Percentiles rank a stretch among this genome's conserved stretches.
phyloP scores from a whole-genome alignment of 2,797 vertebrate species.

The Coccyzus lansbergi region DNA sequence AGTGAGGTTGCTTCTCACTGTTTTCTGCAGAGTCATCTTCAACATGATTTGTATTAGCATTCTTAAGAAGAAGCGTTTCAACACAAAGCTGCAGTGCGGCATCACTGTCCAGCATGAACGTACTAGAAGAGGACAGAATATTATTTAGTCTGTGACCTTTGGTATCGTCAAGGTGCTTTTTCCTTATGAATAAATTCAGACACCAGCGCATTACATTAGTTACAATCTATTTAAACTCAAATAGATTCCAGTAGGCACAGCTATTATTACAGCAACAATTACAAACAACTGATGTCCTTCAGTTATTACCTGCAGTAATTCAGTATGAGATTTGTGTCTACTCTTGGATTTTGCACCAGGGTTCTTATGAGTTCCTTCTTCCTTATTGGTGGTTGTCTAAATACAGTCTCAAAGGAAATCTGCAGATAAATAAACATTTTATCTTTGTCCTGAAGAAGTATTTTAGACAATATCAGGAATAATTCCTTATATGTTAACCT shows the following conservation, averaged over 20 bases:
- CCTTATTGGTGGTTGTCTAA: constrained; percentile 84
- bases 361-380: constrained; percentile 88
- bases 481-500: neutral
- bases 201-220: neutral
- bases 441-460: neutral
- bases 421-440: constrained; percentile 63
- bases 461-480: neutral
- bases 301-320: constrained; percentile 89
- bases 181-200: neutral
- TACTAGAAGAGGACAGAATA: constrained; percentile 67
- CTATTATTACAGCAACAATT: neutral
- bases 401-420: constrained; percentile 94
- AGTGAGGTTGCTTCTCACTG: constrained; percentile 51
- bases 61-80: constrained; percentile 88
- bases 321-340: constrained; percentile 87
- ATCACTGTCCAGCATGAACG: constrained; percentile 88
- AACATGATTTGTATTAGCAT: constrained; percentile 23
- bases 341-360: constrained; percentile 86
- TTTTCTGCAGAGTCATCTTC: constrained; percentile 30
- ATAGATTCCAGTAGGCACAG: neutral
- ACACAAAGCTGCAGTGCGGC: constrained; percentile 90
- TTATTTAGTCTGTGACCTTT: neutral
- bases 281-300: neutral
- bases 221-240: neutral
- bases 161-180: neutral